These are phyloP conservation scores for Phacellophora camtschatica DNA, from an alignment of 30 jellyfish, hydroid and myxozoan species.

Conservation along the genomic window DNA sequence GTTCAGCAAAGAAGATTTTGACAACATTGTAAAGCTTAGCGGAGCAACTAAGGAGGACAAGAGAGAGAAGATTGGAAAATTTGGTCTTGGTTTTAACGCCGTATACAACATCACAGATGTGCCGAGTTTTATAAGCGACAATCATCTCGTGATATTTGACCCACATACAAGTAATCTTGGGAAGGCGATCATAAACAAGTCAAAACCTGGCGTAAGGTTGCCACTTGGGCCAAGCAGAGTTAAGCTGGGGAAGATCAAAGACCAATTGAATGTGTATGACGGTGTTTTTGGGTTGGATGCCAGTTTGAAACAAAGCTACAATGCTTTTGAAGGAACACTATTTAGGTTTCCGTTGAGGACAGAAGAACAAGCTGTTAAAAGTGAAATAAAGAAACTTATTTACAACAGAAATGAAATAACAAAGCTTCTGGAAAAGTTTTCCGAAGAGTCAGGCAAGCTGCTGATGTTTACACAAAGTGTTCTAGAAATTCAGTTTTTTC, in stretches of 20 bases:
- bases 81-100: constrained; percentile 63
- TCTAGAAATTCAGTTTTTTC: not conserved
- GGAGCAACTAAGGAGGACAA: constrained; percentile 47
- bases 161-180: constrained; percentile 57
- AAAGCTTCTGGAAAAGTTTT: constrained; percentile 9
- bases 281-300: constrained; percentile 55
- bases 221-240: constrained; percentile 28
- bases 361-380: not conserved
- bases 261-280: constrained; percentile 26
- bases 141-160: constrained; percentile 36
- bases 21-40: constrained; percentile 31
- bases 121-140: constrained; percentile 48
- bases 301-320: not conserved
- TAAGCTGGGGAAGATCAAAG: not conserved
- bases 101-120: constrained; percentile 59
- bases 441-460: constrained; percentile 13
- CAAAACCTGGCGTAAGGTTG: constrained; percentile 57
- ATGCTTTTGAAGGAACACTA: constrained; percentile 32
- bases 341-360: constrained; percentile 61
- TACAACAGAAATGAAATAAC: constrained; percentile 34
- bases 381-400: constrained; percentile 41
- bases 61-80: constrained; percentile 43
- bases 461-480: constrained; percentile 53
- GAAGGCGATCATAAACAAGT: constrained; percentile 12
- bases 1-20: constrained; percentile 39